Percentiles rank a stretch among this genome's conserved stretches.
phyloP scores from a whole-genome alignment of 2,797 vertebrate species.

The Neoniphon sammara region DNA sequence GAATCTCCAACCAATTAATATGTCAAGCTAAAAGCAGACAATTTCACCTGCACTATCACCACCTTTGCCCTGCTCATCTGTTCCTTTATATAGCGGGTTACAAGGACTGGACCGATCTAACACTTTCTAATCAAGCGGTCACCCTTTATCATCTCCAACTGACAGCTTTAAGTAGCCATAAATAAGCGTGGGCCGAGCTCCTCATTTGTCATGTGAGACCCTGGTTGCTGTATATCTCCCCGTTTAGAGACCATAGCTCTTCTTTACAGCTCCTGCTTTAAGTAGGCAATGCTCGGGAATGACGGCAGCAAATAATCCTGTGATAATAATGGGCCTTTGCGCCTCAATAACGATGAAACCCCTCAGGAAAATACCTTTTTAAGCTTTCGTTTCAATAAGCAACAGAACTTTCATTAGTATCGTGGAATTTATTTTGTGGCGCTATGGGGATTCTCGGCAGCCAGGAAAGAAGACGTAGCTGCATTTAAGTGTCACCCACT shows the following conservation, averaged over 20 bases:
- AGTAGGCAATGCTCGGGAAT: conserved; percentile 72
- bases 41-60: conserved; percentile 30
- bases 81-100: conserved; percentile 62
- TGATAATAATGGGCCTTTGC: conserved; percentile 72
- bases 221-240: conserved; percentile 71
- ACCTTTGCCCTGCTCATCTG: conserved; percentile 58
- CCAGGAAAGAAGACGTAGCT: conserved; percentile 46
- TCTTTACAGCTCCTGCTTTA: conserved; percentile 76
- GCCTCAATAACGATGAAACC: conserved; percentile 65
- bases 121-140: conserved; percentile 81
- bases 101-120: conserved; percentile 59
- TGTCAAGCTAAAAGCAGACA: conserved; percentile 35
- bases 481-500: conserved; percentile 51
- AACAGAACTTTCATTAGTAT: conserved; percentile 60
- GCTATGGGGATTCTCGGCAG: conserved; percentile 31
- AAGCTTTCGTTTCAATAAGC: conserved; percentile 74
- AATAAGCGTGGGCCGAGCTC: conserved; percentile 72
- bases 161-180: conserved; percentile 81
- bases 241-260: conserved; percentile 75
- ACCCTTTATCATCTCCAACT: conserved; percentile 77
- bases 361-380: conserved; percentile 64
- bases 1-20: conserved; percentile 44
- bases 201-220: conserved; percentile 77
- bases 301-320: conserved; percentile 76
- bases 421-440: conserved; percentile 29